Evolutionary conservation across 1,140 invertebrate genomes (phyloP), one percentile per base, ranked within the genome.

Genomic region (Drosophila bocqueti): DNA sequence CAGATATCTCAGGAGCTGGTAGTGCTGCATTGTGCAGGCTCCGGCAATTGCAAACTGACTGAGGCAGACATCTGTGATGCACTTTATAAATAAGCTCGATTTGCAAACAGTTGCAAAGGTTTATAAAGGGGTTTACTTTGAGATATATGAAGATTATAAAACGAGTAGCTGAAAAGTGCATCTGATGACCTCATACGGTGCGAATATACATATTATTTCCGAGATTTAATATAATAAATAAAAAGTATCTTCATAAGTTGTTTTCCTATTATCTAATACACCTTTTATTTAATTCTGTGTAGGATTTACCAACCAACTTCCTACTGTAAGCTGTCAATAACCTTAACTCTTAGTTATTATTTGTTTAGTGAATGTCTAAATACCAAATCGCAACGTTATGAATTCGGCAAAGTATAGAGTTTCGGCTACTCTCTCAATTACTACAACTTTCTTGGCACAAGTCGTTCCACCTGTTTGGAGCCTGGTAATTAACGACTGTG

Each of bases 401-500:
- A 40, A 40, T n/a, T n/a, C 11, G 3, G n/a, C 34, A 3, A 36
- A 11, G 34, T 65, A 50, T 3, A 47, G 21, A 47, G 21, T 9
- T 43, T 9, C 3, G 7, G 7, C 7, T 4, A 9, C 13, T 21
- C n/a, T 18, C 4, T 9, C 42, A 43, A 26, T 3, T 49, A 29
- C 13, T n/a, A 24, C 8, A 55, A 68, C 67, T 71, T 71, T 71
- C 67, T 31, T 54, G 8, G 4, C 18, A 3, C 31, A 34, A 26
- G 21, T 9, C 38, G 66, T 69, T 69, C 21, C 47, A 45, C 61
- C 66, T 45, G 34, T 31, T 66, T 54, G 8, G 15, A 24, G 40
- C 8, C 67, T 31, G 31, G 49, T 29, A 69, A 71, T 71, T 54
- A 71, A 36, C 43, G 62, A 31, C n/a, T 45, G n/a, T 31, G 2